Evolutionary conservation across 2,113 vertebrate genomes (phyloP).

Genomic region (Passer montanus): DNA sequence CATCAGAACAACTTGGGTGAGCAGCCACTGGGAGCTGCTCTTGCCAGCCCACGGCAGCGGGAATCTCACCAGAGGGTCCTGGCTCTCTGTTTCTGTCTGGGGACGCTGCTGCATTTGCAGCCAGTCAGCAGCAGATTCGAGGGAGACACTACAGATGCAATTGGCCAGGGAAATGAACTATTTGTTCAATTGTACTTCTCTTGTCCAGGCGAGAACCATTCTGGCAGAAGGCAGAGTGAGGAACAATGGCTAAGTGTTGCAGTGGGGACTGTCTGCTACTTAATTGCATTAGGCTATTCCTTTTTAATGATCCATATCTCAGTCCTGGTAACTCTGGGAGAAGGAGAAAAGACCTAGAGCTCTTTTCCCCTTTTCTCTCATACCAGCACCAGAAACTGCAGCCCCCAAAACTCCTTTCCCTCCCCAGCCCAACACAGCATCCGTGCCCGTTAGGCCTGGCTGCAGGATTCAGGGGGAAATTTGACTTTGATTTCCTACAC

Average conservation of each 20-base stretch:
- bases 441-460: not conserved
- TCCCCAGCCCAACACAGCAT: not conserved
- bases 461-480: not conserved
- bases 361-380: not conserved
- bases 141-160: not conserved
- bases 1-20: not conserved
- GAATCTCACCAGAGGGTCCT: not conserved
- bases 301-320: not conserved
- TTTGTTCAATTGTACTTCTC: constrained; percentile 31
- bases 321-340: not conserved
- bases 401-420: not conserved
- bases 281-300: not conserved
- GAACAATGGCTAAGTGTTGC: constrained; percentile 35
- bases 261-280: not conserved
- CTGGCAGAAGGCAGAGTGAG: not conserved
- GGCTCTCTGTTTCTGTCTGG: not conserved
- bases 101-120: not conserved
- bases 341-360: not conserved
- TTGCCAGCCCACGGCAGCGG: fast-evolving
- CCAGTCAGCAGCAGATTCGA: not conserved
- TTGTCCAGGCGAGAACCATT: not conserved
- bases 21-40: not conserved
- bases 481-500: not conserved
- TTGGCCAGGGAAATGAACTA: constrained; percentile 31
- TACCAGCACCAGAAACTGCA: not conserved